Base-by-base conservation (phyloP, 2,888 invertebrate species). In the Idaea aversata region DNA sequence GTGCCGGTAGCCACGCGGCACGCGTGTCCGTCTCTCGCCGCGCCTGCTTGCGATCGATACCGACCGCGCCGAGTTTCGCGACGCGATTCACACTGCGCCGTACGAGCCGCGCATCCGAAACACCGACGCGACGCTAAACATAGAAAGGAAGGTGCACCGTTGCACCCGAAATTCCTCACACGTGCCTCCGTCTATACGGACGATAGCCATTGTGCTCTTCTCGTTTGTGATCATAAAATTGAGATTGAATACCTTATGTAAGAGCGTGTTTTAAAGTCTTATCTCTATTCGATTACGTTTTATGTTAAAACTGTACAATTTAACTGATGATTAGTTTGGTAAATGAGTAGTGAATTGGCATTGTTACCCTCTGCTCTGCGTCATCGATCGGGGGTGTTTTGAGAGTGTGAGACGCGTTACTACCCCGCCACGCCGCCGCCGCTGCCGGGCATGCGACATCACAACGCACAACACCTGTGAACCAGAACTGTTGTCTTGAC, bases 1-100 rank as follows among this genome's bases (percentile, higher is more conserved):
- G 88, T 88, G 90, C 88, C 90, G 88, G 90, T 88, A 83, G 80
- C 85, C 90, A 88, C 89, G 88, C 86, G 91, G 80, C 90, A 90
- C 91, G 90, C 89, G 90, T 86, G 80, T 77, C 79, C 75, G 65
- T 75, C 77, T 78, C 77, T 59, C 58, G 59, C 76, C 70, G 73
- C 76, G 70, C 68, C 69, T 65, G 72, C 67, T 65, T 59, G 59
- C 76, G 78, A 81, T 79, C 81, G 72, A 81, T 81, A 78, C 72
- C 78, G 76, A 47, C 72, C 80, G 75, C 75, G 73, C 77, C 77
- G 68, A 75, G 80, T 80, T 75, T 73, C 63, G 59, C 64, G 61
- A 35, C 36, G 15, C 25, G 25, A 57, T 57, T n/a, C 60, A 16
- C 61, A 75, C 72, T 75, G 82, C 83, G 82, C 81, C 77, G 73